A percentile compares a stretch with the other conserved stretches of the same genome.
Evolutionary conservation across 2,888 invertebrate genomes (phyloP).

Genomic region (Seira musarum): DNA sequence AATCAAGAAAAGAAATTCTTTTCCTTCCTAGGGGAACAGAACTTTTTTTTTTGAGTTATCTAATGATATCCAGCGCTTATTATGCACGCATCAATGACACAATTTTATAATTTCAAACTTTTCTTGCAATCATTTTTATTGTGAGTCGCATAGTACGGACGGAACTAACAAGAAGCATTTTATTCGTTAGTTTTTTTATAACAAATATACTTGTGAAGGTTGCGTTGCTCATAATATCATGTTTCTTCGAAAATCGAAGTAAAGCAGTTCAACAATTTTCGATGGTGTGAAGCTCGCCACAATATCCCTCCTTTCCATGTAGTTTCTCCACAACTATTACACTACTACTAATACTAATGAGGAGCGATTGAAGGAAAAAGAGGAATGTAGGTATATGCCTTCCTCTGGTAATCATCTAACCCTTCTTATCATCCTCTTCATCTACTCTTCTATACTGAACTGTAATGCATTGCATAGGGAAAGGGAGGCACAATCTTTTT

Average conservation of each 20-base stretch:
- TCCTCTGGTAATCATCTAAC: constrained; percentile 28
- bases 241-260: neutral
- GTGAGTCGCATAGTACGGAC: too few species aligned
- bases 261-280: neutral
- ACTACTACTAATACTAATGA: neutral
- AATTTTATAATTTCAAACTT: constrained; percentile 29
- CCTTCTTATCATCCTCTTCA: constrained; percentile 38
- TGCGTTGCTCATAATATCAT: neutral
- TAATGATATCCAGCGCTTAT: neutral
- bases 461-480: neutral
- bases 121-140: constrained; percentile 18
- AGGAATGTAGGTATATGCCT: constrained; percentile 8
- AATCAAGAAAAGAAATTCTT: neutral
- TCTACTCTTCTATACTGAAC: too few species aligned
- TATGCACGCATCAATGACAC: constrained; percentile 6
- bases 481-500: neutral
- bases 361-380: neutral
- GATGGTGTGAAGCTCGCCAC: constrained; percentile 35
- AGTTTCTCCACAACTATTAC: too few species aligned
- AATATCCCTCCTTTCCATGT: constrained; percentile 4
- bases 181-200: too few species aligned
- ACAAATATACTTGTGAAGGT: too few species aligned
- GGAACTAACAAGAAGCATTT: neutral
- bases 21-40: neutral
- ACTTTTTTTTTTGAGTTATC: too few species aligned